Conservation (phyloP, 2,888 invertebrate species). For the Criorhina ranunculi region DNA sequence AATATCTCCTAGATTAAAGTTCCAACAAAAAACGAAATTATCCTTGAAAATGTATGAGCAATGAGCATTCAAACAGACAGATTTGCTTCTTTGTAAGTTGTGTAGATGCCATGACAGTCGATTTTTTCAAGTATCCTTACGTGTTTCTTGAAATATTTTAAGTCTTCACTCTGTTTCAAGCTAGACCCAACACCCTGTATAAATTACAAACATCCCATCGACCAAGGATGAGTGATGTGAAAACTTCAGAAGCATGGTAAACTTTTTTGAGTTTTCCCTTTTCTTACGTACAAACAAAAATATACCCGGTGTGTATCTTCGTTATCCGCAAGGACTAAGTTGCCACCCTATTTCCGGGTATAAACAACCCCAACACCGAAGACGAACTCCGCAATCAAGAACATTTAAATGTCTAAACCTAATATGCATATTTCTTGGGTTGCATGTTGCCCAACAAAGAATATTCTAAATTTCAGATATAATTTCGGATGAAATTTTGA, state of each 20-base stretch:
- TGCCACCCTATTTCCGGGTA: background rate
- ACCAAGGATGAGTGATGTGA: constrained; percentile 17
- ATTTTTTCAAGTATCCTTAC: too few relatives aligned
- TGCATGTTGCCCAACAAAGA: background rate
- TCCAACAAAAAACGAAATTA: too few relatives aligned
- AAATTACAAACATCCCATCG: background rate
- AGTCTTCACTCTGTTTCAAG: too few relatives aligned
- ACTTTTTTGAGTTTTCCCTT: background rate
- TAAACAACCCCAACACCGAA: background rate
- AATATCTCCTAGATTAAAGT: too few relatives aligned
- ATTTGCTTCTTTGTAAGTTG: too few relatives aligned
- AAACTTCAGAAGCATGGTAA: background rate
- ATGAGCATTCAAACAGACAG: too few relatives aligned
- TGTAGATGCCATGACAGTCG: too few relatives aligned
- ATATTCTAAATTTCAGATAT: constrained; percentile 7
- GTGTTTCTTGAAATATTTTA: too few relatives aligned
- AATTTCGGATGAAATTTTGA: constrained; percentile 21
- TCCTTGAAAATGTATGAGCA: too few relatives aligned
- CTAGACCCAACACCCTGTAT: background rate
- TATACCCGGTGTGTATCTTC: background rate
- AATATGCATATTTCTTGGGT: constrained; percentile 44
- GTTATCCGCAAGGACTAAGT: constrained; percentile 23
- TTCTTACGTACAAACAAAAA: too few relatives aligned
- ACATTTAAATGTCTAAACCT: constrained; percentile 37
- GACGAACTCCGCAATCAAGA: constrained; percentile 39